Base-by-base conservation (phyloP, 2,113 vertebrate genomes). In the Trochalopteron elliotii region DNA sequence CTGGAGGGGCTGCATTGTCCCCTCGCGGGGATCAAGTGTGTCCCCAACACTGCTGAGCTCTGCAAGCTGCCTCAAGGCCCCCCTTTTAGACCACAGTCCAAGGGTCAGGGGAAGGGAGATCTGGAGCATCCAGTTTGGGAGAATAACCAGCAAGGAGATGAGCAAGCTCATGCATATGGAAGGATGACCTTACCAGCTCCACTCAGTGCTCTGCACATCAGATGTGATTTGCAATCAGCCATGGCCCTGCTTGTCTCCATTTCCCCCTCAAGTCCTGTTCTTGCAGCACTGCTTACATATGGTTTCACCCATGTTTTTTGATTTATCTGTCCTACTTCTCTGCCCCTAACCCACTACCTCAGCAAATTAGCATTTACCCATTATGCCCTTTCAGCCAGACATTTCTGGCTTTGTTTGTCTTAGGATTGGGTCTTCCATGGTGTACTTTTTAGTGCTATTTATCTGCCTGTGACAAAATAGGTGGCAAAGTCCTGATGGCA, bases 131-230 rank as follows among this genome's bases (percentile, higher is more conserved):
- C 80, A 27, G 8, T 56, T 44, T 74, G 37, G 56, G 82, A 71
- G 65, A 56, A 56, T 35, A 37, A 55, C 47, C 76, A 93, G 86
- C 39, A 24, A 59, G 78, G 78, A 25, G 63, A 84, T 87, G 71
- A 88, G 76, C 64, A 56, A 81, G 65, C 83, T 94, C 94, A 95
- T 95, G 19, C 94, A 94, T 96, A 94, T 95, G 95, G 95, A 97
- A 92, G 89, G 86, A 33, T 95, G 96, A 96, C 91, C 95, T 94
- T 94, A 89, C 60, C 56, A 64, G 83, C 86, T 92, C 76, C 31
- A 11, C 72, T 89, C 91, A 71, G 91, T 8, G 0, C 11, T 95
- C 91, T 94, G 89, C 86, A 87, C 91, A 87, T 92, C 93, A 53
- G 64, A 94, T 93, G 25, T 10, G 64, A 96, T 81, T 64, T 94